Evolutionary conservation across 2,888 invertebrate genomes (phyloP).

Genomic region (Ashinkailepas kermadecensis): DNA sequence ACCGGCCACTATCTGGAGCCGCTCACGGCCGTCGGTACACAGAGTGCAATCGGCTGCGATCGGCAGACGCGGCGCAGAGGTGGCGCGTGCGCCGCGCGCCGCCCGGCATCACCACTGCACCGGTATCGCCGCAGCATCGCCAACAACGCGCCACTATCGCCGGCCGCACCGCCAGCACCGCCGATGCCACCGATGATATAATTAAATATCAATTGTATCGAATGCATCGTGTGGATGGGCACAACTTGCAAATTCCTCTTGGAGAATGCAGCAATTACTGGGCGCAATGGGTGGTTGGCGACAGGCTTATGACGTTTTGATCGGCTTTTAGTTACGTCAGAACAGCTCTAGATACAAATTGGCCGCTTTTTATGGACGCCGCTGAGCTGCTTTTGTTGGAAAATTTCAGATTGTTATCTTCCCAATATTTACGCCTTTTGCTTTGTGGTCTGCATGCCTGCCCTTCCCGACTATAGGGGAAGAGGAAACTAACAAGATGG

Average conservation of each 20-base stretch:
- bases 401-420: no score
- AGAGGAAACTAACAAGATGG: no score
- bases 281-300: not conserved
- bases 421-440: no score
- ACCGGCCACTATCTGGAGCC: not conserved
- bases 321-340: no score
- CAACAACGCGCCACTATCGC: not conserved
- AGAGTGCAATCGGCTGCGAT: not conserved
- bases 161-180: not conserved
- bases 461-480: no score
- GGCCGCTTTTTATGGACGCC: no score
- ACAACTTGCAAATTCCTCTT: conserved; percentile 8
- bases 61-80: not conserved
- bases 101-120: not conserved
- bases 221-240: not conserved
- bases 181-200: not conserved
- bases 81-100: conserved; percentile 1
- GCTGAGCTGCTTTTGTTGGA: no score
- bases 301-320: no score
- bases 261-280: conserved; percentile 10
- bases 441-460: no score
- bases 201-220: conserved; percentile 15
- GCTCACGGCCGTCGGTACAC: not conserved
- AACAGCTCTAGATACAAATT: no score
- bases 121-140: no score